Evolutionary conservation across 2,113 vertebrate genomes (phyloP).

Genomic region (Anarrhichthys ocellatus): DNA sequence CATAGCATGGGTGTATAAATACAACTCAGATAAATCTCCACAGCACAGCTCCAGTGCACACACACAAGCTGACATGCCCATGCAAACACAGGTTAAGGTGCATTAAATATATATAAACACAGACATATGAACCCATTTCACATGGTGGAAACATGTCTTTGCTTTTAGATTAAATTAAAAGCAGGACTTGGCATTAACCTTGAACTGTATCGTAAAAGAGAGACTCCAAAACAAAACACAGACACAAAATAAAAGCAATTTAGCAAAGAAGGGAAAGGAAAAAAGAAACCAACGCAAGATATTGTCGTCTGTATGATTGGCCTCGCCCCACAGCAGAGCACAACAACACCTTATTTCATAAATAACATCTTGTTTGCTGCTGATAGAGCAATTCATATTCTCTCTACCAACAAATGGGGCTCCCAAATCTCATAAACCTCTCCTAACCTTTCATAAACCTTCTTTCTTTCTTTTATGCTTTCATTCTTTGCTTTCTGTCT

Average conservation of each 20-base stretch:
- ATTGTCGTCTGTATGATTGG: constrained; percentile 39
- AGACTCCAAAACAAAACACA: not conserved
- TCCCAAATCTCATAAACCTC: constrained; percentile 75
- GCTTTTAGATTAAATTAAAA: constrained; percentile 19
- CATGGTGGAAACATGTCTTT: not conserved
- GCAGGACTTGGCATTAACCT: not conserved
- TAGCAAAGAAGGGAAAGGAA: not conserved
- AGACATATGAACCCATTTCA: not conserved
- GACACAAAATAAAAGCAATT: constrained; percentile 31
- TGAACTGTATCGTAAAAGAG: not conserved
- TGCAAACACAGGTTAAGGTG: not conserved
- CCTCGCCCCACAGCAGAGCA: constrained; percentile 54
- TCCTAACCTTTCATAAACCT: constrained; percentile 72
- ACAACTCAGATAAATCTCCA: not conserved
- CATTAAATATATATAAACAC: not conserved
- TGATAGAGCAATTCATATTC: constrained; percentile 74
- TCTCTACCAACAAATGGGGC: constrained; percentile 62
- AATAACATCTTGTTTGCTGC: constrained; percentile 71
- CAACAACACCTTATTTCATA: constrained; percentile 63
- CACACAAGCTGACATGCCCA: not conserved
- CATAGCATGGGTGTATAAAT: not conserved
- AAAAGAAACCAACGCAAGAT: not conserved
- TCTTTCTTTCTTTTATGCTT: constrained; percentile 35
- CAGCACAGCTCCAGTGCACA: not conserved
- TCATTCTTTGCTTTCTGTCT: constrained; percentile 56